Evolutionary conservation across 2,797 vertebrate genomes (phyloP), one percentile per base, ranked within the genome.

Genomic region (Amniataba percoides): DNA sequence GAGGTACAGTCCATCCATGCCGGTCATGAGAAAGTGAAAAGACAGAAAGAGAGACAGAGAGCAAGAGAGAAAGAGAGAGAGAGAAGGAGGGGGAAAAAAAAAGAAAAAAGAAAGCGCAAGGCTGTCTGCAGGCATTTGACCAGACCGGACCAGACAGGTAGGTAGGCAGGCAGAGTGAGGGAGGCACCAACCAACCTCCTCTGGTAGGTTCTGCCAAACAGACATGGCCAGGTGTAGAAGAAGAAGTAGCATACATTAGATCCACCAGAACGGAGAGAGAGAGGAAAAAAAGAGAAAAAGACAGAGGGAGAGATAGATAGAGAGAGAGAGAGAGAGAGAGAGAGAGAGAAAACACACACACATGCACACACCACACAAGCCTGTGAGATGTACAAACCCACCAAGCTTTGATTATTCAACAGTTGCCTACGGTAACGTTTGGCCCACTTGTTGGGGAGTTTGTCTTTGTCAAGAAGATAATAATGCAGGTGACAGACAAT

Each of bases 171-270:
- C 92, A 93, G 93, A 94, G 90, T 85, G 87, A 93, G 92, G 92
- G 80, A 93, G 89, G 92, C 87, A 91, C 91, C 88, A 92, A 96
- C 95, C 95, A 95, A 96, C 95, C 95, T 96, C 95, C 95, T 95
- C 94, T 94, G 92, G 95, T 91, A 95, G 94, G 94, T 95, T 90
- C 95, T 95, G 94, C 93, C 93, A 94, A 93, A 92, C 83, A 94
- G 90, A 94, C 84, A 93, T 90, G 93, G 93, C 89, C 93, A 88
- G 91, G 90, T 91, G 92, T 82, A 87, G 91, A 92, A 93, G 91
- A 92, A 93, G 92, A 90, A 90, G 91, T 87, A 92, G 91, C 80
- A 91, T 86, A 93, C 78, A 94, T 92, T 87, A 93, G 90, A 91
- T 94, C 92, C 93, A 93, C 86, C 92, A 94, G 91, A 93, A 90